Evolutionary conservation across 2,797 vertebrate species (phyloP), one percentile per base, ranked within the genome.

Genomic region (Spinibarbus caldwelli): DNA sequence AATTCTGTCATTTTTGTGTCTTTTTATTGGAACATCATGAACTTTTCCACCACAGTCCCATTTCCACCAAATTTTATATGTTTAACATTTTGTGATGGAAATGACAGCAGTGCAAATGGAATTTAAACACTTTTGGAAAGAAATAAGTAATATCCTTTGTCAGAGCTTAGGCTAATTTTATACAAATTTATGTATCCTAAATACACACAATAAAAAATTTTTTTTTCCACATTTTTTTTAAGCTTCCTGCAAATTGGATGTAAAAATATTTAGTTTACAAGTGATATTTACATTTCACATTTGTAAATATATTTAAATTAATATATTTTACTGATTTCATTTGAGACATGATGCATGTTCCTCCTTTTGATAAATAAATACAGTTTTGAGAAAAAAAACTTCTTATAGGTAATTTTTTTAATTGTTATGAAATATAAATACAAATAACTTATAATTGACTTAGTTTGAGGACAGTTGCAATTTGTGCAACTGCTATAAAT

Each of bases 41-140:
- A 78, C 54, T 26, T 59, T 26, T 29, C 36, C 15, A 59, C 23
- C 34, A 41, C 36, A 41, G 14, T 43, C 23, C n/a, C 9, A 41
- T 78, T 59, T 78, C 72, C 7, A 78, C 75, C 15, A 41, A 57
- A 78, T 78, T 14, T n/a, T 31, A 76, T 10, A 54, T 10, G 7
- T 41, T 59, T 57, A 34, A 49, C 26, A 71, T 31, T 73, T 78
- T 66, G 43, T 34, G 15, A 76, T 43, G 19, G 21, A 47, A 70
- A 79, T 49, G 47, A 45, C 49, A 54, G 73, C 10, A 41, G 52
- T 62, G 36, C 19, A 78, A 71, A 52, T 0, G 0, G 3, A 52
- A 29, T 49, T 57, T n/a, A 45, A 49, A 26, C 3, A 14, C 26
- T 19, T 78, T 78, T 43, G n/a, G 36, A 43, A 78, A 11, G 9